phyloP scores from a whole-genome alignment of 2,797 vertebrate species.

The Garrulus glandarius region DNA sequence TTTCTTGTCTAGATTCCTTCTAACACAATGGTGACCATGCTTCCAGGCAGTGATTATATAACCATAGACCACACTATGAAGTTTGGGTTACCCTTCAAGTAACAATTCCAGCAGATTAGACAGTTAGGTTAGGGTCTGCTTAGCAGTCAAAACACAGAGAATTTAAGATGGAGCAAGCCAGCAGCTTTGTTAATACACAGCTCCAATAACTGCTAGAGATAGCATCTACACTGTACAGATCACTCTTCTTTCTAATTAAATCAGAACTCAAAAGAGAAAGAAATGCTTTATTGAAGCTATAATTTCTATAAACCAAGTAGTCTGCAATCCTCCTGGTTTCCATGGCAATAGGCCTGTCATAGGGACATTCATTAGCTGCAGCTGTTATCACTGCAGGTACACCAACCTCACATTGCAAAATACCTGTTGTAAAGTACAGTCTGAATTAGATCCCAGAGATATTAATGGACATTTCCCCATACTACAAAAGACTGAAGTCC shows the following conservation, averaged over 20 bases:
- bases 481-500: neutral
- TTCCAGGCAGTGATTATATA: neutral
- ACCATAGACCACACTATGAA: neutral
- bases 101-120: neutral
- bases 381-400: neutral
- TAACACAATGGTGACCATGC: rapidly evolving
- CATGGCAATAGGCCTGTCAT: neutral
- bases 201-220: neutral
- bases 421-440: neutral
- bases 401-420: neutral
- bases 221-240: neutral
- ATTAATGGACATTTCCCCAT: neutral
- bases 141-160: neutral
- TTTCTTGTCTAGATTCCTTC: neutral
- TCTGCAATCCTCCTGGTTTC: neutral
- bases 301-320: constrained; percentile 34
- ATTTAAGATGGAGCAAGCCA: neutral
- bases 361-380: neutral
- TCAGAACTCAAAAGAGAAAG: constrained; percentile 15
- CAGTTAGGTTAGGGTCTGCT: neutral
- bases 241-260: constrained; percentile 32
- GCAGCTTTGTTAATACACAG: neutral
- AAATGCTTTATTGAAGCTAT: constrained; percentile 27
- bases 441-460: neutral
- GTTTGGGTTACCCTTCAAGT: neutral